A percentile compares a stretch with the other conserved stretches of the same genome.
Evolutionary conservation across 2,113 vertebrate genomes (phyloP).

Genomic region (Bos javanicus): DNA sequence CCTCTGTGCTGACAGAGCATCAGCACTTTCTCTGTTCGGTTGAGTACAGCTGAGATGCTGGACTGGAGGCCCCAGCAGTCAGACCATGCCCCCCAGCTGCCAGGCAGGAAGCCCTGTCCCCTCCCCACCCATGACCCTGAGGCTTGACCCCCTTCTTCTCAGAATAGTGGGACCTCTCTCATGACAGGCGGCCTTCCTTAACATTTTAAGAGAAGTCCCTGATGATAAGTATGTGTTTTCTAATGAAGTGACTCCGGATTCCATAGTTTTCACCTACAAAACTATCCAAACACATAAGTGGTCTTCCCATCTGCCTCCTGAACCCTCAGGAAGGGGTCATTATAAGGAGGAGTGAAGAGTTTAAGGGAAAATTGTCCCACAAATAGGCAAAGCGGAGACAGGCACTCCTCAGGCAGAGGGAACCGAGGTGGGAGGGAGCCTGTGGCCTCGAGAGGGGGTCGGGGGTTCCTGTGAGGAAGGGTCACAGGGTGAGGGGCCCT

Average conservation of each 20-base stretch:
- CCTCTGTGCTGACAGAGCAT: neutral
- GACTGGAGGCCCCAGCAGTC: neutral
- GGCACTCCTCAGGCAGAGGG: neutral
- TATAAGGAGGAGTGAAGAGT: neutral
- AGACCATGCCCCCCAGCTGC: neutral
- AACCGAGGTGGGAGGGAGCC: accelerated
- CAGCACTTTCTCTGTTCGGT: accelerated
- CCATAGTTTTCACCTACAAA: neutral
- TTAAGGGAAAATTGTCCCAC: neutral
- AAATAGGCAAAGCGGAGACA: neutral
- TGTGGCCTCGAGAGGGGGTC: accelerated
- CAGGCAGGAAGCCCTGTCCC: neutral
- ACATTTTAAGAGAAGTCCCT: neutral
- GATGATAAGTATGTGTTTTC: neutral
- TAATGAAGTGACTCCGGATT: neutral
- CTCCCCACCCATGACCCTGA: accelerated
- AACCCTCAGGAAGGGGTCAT: neutral
- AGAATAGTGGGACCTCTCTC: neutral
- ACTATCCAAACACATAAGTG: neutral
- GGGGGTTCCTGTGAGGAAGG: too few relatives aligned
- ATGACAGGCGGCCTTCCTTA: neutral
- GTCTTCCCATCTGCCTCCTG: neutral
- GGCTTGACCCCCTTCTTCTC: neutral
- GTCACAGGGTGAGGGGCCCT: accelerated
- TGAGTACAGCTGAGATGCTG: neutral